These are phyloP conservation scores for Augiades crinisus DNA, from an alignment of 2,888 invertebrate species.

Conservation along the genomic window DNA sequence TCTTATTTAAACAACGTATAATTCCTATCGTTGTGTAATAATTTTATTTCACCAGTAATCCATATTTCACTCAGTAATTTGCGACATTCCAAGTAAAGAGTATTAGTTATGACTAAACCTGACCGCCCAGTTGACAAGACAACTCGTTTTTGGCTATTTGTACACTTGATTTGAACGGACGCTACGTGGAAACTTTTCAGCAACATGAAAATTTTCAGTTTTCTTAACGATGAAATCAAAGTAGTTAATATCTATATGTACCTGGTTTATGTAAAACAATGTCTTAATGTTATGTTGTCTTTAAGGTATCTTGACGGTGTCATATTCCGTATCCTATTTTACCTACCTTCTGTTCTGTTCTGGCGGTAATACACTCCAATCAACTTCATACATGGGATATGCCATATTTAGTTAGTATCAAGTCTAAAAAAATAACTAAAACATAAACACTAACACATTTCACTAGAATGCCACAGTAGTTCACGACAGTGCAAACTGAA, in stretches of 20 bases:
- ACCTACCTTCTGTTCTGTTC: slow-evolving; percentile 92
- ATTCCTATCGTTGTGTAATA: too few relatives aligned
- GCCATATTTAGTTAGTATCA: slow-evolving; percentile 58
- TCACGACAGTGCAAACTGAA: slow-evolving; percentile 66
- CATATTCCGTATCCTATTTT: slow-evolving; percentile 8
- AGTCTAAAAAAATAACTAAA: slow-evolving; percentile 44
- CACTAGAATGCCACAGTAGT: slow-evolving; percentile 62
- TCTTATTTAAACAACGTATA: background rate
- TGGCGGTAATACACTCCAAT: slow-evolving; percentile 92
- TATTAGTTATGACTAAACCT: slow-evolving; percentile 26
- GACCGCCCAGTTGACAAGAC: slow-evolving; percentile 22
- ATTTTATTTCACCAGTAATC: too few relatives aligned
- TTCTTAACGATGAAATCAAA: slow-evolving; percentile 4
- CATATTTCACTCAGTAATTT: background rate
- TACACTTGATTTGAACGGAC: slow-evolving; percentile 48
- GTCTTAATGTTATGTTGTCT: background rate
- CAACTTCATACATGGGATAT: slow-evolving; percentile 86
- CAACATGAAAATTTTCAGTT: slow-evolving; percentile 24
- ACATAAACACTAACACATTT: slow-evolving; percentile 62
- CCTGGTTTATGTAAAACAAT: background rate
- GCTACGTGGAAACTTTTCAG: slow-evolving; percentile 53
- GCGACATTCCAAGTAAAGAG: slow-evolving; percentile 1
- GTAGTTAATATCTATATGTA: background rate
- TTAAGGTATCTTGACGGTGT: background rate
- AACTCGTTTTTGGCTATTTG: slow-evolving; percentile 24